Conservation (phyloP, 2,113 vertebrate genomes). For the Misgurnus anguillicaudatus region DNA sequence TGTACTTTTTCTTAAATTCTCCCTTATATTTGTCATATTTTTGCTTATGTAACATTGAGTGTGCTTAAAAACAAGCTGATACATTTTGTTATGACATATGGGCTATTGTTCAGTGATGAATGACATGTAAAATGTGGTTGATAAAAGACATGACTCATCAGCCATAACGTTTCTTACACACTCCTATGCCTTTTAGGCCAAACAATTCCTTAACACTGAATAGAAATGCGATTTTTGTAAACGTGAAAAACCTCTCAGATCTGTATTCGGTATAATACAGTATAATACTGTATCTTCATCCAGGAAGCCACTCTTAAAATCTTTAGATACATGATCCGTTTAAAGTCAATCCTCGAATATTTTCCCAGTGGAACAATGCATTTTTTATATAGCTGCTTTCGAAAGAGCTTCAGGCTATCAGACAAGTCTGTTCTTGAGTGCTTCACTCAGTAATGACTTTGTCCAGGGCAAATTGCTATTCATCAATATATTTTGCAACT, state of each 20-base stretch:
- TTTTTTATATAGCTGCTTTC: background rate
- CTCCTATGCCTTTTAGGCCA: background rate
- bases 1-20: too few relatives aligned
- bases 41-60: background rate
- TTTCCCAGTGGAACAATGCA: background rate
- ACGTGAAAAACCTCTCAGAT: background rate
- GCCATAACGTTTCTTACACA: background rate
- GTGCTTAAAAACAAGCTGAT: too few relatives aligned
- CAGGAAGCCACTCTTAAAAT: background rate
- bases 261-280: background rate
- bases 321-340: background rate
- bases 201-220: background rate
- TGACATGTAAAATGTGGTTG: background rate
- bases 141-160: conserved; percentile 2
- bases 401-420: background rate
- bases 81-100: background rate
- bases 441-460: background rate
- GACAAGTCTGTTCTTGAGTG: conserved; percentile 16
- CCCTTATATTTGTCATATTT: too few relatives aligned
- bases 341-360: background rate
- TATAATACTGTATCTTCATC: background rate
- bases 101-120: background rate
- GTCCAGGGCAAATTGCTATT: background rate
- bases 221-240: background rate
- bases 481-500: background rate